Conservation (phyloP, 1,140 invertebrate species). For the Argopecten irradians region DNA sequence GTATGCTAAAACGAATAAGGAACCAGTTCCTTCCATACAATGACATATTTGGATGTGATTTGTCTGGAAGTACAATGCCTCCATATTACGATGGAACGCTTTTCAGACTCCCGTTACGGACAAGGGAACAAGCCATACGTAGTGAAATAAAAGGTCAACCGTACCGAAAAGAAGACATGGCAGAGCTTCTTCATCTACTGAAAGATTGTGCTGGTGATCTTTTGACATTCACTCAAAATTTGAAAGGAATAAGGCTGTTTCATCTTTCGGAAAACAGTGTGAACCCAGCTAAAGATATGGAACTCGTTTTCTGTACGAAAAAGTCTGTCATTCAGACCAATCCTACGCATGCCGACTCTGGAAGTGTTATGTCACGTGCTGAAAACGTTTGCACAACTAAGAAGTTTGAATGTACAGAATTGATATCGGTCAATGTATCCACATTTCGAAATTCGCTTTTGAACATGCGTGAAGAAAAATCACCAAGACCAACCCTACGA, state of each 20-base stretch:
- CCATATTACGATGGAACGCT: conserved; percentile 60
- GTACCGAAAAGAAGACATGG: conserved; percentile 61
- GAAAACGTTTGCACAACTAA: background rate
- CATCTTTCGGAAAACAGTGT: conserved; percentile 51
- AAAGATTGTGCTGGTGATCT: conserved; percentile 56
- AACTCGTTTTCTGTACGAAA: conserved; percentile 28
- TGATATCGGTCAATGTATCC: conserved; percentile 6
- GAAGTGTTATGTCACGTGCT: background rate
- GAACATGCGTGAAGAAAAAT: background rate
- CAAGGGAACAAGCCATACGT: conserved; percentile 55
- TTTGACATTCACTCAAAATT: conserved; percentile 70
- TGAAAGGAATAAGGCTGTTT: conserved; percentile 59
- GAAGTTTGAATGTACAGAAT: background rate
- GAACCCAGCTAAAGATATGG: conserved; percentile 24
- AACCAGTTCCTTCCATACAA: conserved; percentile 49
- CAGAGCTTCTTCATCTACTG: conserved; percentile 59
- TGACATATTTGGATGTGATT: conserved; percentile 60
- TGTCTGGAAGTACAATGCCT: conserved; percentile 13
- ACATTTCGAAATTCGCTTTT: background rate
- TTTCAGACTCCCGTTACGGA: conserved; percentile 70
- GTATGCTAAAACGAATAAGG: background rate
- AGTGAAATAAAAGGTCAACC: conserved; percentile 63
- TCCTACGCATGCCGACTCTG: background rate
- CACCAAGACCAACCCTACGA: background rate
- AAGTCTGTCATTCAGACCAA: conserved; percentile 2